Evolutionary conservation across 2,113 vertebrate species (phyloP), one percentile per base, ranked within the genome.

Genomic region (Apteryx owenii): DNA sequence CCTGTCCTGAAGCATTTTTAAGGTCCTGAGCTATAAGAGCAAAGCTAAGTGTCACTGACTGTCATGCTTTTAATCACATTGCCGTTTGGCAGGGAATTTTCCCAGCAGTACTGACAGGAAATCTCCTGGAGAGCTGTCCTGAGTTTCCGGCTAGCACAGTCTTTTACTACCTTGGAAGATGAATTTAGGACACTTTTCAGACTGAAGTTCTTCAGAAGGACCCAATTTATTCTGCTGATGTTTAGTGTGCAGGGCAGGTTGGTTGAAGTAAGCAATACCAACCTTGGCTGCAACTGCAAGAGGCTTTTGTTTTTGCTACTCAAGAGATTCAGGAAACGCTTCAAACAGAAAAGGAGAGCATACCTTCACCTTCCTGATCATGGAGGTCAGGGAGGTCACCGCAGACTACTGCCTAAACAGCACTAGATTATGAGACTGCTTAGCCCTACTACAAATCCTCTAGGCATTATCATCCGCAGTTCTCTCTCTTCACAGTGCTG

Each of bases 1-100:
- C 83, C n/a, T 78, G 26, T 48, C n/a, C 31, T 94, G 82, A 92
- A 94, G 92, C 86, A 56, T 91, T 94, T 96, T 94, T 87, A 90
- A 96, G 89, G 85, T 81, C 78, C 81, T 87, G 1, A 25, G n/a
- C 64, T 80, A 33, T 18, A 17, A 85, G 60, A 85, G 87, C 60
- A 77, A 38, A 81, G 19, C 60, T 77, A 85, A 88, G 87, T 78
- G 91, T 95, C 95, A 92, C 81, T 46, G 81, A 75, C 89, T 91
- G 81, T 91, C 82, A 33, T 33, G 81, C 87, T 70, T 95, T 53
- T 82, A 92, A 80, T 93, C 89, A 75, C 10, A 0, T 66, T 93
- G 84, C 78, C 75, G 50, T 85, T 96, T 89, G 93, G 85, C 79
- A 78, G 11, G 19, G 85, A 65, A 91, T 54, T 54, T 78, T 78